Conservation (phyloP, 2,797 vertebrate species). For the Platyrinchus mystaceus region DNA sequence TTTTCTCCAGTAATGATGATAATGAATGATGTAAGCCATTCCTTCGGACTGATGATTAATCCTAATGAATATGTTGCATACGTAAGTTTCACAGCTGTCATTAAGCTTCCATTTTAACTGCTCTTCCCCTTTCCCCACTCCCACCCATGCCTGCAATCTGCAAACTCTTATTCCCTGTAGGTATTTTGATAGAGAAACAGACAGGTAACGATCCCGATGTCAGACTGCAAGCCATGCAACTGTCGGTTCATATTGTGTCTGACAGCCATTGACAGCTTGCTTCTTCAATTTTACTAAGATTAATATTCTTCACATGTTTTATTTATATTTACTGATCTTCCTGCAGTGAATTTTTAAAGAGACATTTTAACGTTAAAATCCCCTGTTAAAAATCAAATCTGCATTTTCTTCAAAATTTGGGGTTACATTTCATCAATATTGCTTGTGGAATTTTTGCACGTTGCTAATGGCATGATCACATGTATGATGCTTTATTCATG, state of each 20-base stretch:
- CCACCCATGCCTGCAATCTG: constrained; percentile 52
- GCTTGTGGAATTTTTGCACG: neutral
- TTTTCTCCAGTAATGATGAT: neutral
- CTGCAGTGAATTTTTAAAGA: constrained; percentile 28
- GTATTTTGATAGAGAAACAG: constrained; percentile 61
- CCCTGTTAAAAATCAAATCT: neutral
- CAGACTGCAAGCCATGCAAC: constrained; percentile 58
- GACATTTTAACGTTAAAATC: neutral
- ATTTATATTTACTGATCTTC: constrained; percentile 58
- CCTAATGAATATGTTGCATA: constrained; percentile 53
- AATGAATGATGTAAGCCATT: constrained; percentile 46
- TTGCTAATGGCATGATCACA: neutral
- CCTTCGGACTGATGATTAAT: constrained; percentile 55
- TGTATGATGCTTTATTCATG: neutral
- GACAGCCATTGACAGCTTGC: constrained; percentile 66
- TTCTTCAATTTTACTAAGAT: constrained; percentile 65
- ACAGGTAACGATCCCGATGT: constrained; percentile 60
- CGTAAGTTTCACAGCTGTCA: constrained; percentile 47
- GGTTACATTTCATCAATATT: neutral
- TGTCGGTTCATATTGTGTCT: constrained; percentile 64
- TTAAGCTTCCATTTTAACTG: constrained; percentile 46
- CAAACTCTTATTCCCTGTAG: constrained; percentile 56
- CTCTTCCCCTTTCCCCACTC: constrained; percentile 24
- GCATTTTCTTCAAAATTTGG: neutral
- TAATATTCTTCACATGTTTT: constrained; percentile 61